Percentiles rank a stretch among this genome's conserved stretches.
Conservation (phyloP, 2,113 vertebrate species). For the Puma concolor region DNA sequence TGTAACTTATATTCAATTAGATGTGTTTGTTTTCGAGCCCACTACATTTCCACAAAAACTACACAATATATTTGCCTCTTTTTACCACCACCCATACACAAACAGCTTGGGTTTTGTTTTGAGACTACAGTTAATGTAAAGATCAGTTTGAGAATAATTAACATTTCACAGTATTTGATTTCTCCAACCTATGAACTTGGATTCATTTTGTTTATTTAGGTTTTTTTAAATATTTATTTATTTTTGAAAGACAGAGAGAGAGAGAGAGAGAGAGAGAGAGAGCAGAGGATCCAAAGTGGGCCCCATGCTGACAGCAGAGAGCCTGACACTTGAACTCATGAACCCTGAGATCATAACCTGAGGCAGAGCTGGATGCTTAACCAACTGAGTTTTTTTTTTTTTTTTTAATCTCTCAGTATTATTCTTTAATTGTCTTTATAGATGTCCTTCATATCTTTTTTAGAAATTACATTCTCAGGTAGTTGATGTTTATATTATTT, state of each 20-base stretch:
- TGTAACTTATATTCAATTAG: not conserved
- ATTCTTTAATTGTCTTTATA: not conserved
- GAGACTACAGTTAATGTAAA: not conserved
- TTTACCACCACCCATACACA: not conserved
- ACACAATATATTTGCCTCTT: not conserved
- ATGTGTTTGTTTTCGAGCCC: not conserved
- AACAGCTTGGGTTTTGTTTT: not conserved
- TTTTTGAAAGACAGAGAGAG: no score
- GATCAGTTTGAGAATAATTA: not conserved
- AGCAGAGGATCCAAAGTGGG: no score
- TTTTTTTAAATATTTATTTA: no score
- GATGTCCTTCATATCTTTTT: not conserved
- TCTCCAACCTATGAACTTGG: not conserved
- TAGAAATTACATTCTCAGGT: not conserved
- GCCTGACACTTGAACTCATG: no score
- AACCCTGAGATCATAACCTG: no score
- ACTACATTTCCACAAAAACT: not conserved
- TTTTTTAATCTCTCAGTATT: not conserved
- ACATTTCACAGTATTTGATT: not conserved
- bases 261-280: no score
- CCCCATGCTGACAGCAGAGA: no score
- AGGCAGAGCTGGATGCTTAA: no score
- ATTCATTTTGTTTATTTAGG: not conserved
- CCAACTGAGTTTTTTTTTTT: no score
- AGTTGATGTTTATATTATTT: not conserved